Conservation (phyloP, 2,888 invertebrate species). For the Andrena dorsata region DNA sequence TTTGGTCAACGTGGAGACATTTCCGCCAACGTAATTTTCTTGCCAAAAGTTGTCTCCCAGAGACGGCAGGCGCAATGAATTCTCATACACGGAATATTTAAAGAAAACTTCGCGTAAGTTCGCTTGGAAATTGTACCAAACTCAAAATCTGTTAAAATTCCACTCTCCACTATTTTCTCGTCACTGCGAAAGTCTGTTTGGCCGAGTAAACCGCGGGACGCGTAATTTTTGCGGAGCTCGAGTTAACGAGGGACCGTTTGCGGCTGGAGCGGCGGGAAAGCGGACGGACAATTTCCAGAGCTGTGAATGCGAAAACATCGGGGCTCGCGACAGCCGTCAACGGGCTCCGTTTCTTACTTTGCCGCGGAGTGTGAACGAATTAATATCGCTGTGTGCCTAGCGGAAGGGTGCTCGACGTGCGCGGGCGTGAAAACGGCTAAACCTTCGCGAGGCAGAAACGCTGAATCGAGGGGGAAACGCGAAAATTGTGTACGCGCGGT, state of each 20-base stretch:
- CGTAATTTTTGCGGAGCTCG: not conserved
- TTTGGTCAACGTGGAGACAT: not conserved
- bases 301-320: conserved; percentile 23
- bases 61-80: not conserved
- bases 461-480: not conserved
- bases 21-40: not conserved
- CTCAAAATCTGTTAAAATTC: not conserved
- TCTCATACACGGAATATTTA: not conserved
- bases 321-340: not conserved
- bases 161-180: not conserved
- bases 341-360: not conserved
- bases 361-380: conserved; percentile 6
- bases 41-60: not conserved
- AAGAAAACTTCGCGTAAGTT: not conserved
- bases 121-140: not conserved
- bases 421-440: conserved; percentile 22
- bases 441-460: conserved; percentile 4
- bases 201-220: not conserved
- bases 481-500: conserved; percentile 1
- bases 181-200: not conserved
- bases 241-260: not conserved
- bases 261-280: not conserved
- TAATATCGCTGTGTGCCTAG: conserved; percentile 27
- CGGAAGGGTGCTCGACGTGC: conserved; percentile 24
- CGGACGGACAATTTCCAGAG: not conserved